Percentiles rank a stretch among this genome's conserved stretches.
phyloP scores from a whole-genome alignment of 1,140 invertebrate species.

The Triops cancriformis region DNA sequence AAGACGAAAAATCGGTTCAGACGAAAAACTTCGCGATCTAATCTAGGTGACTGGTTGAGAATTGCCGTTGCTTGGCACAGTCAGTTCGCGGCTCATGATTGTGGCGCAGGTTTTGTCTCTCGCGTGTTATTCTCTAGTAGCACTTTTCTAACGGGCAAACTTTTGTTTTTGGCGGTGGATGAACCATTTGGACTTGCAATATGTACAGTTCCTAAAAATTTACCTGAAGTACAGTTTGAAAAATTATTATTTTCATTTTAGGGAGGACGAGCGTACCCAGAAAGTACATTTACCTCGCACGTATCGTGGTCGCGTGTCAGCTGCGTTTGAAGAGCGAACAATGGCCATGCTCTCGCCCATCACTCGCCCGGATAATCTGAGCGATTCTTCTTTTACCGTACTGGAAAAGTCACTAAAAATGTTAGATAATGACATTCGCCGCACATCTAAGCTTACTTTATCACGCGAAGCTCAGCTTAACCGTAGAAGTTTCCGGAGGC shows the following conservation, averaged over 20 bases:
- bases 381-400: neutral
- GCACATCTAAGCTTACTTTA: neutral
- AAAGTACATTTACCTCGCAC: neutral
- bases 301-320: neutral
- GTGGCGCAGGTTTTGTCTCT: neutral
- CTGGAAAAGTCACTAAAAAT: conserved; percentile 12
- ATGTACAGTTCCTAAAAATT: neutral
- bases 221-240: neutral
- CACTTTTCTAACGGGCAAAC: neutral
- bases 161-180: neutral
- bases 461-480: neutral
- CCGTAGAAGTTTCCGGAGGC: neutral
- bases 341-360: conserved; percentile 4
- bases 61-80: too few species aligned
- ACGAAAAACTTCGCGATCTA: too few species aligned
- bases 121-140: neutral
- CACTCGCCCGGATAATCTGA: neutral
- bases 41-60: too few species aligned
- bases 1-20: too few species aligned
- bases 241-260: neutral
- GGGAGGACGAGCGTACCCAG: neutral
- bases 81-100: neutral
- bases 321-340: neutral
- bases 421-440: conserved; percentile 18
- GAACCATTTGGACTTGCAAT: neutral